Conservation (phyloP, 2,113 vertebrate species). For the rat (Rattus norvegicus) region DNA sequence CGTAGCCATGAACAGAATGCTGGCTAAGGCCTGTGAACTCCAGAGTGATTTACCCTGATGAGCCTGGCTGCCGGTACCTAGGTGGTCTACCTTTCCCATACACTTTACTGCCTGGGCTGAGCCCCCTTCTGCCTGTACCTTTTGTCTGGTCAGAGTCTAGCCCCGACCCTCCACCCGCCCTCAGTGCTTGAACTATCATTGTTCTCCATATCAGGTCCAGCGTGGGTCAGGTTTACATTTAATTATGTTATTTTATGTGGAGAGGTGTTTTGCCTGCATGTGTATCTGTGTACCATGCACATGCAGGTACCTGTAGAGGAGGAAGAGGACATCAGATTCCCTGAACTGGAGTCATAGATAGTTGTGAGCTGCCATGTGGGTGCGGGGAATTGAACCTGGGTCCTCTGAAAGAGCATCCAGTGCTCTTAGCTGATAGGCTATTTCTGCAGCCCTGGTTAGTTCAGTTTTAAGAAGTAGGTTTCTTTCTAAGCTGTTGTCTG, state of each 20-base stretch:
- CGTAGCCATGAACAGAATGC: not conserved
- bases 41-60: not conserved
- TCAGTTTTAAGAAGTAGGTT: not conserved
- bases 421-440: not conserved
- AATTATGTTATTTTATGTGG: not conserved
- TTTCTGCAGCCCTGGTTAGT: not conserved
- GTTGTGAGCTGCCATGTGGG: not conserved
- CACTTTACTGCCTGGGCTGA: not conserved
- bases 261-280: not conserved
- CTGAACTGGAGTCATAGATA: not conserved
- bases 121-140: not conserved
- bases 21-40: not conserved
- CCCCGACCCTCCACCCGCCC: not conserved
- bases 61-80: not conserved
- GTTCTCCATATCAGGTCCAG: not conserved
- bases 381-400: not conserved
- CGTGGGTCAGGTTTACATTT: not conserved
- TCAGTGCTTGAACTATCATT: not conserved
- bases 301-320: not conserved
- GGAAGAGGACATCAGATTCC: not conserved
- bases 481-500: not conserved
- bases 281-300: not conserved
- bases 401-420: not conserved
- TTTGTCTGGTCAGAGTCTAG: not conserved
- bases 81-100: not conserved